phyloP scores from a whole-genome alignment of 2,888 invertebrate species.

The Carcina quercana region DNA sequence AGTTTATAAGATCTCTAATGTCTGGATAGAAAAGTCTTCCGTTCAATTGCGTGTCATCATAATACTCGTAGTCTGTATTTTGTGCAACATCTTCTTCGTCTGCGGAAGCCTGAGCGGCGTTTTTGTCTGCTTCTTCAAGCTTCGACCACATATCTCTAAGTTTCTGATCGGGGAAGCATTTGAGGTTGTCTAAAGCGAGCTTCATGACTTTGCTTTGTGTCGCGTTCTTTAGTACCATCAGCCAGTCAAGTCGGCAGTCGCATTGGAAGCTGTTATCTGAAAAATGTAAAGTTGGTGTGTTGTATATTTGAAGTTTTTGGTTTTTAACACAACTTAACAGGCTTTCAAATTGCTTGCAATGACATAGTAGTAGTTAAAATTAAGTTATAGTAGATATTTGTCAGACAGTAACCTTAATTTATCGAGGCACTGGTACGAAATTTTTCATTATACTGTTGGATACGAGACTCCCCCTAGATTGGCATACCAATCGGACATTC shows the following conservation, averaged over 20 bases:
- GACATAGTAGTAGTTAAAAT: too few species aligned
- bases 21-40: constrained; percentile 62
- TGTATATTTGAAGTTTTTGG: too few species aligned
- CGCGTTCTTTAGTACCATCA: constrained; percentile 45
- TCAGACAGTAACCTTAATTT: too few species aligned
- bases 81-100: constrained; percentile 29
- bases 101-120: constrained; percentile 23
- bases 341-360: too few species aligned
- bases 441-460: too few species aligned
- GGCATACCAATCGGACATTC: too few species aligned
- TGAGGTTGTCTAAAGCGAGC: constrained; percentile 48
- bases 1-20: constrained; percentile 48
- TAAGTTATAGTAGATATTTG: too few species aligned
- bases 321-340: too few species aligned
- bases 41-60: constrained; percentile 54
- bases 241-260: constrained; percentile 56
- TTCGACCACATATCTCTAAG: constrained; percentile 45
- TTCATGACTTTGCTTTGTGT: constrained; percentile 44
- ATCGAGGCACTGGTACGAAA: too few species aligned
- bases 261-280: constrained; percentile 60
- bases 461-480: too few species aligned
- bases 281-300: constrained; percentile 27
- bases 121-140: constrained; percentile 36
- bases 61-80: constrained; percentile 53
- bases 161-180: constrained; percentile 43